These are phyloP conservation scores for Picathartes gymnocephalus DNA, from an alignment of 2,113 vertebrate species.

Conservation along the genomic window DNA sequence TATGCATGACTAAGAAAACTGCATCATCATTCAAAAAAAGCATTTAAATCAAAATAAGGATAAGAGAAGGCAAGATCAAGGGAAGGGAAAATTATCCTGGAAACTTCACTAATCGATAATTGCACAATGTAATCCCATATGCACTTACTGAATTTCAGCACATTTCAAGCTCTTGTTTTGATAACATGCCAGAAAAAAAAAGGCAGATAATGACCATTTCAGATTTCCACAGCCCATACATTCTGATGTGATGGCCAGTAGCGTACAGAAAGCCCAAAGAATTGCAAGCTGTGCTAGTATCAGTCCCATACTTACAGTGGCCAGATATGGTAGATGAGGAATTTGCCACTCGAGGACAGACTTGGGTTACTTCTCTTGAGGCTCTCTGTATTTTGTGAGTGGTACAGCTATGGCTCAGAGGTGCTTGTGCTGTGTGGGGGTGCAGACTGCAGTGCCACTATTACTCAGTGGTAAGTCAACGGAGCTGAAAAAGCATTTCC, in stretches of 20 bases:
- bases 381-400: background rate
- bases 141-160: background rate
- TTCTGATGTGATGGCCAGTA: background rate
- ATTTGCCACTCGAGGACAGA: background rate
- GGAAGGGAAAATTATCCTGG: conserved; percentile 60
- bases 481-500: conserved; percentile 56
- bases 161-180: background rate
- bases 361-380: background rate
- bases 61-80: conserved; percentile 50
- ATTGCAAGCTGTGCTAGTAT: background rate
- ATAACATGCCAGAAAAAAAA: background rate
- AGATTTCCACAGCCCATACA: background rate
- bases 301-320: background rate
- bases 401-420: background rate
- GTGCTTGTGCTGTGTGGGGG: background rate
- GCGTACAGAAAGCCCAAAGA: background rate
- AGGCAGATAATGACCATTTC: background rate
- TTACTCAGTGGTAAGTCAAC: conserved; percentile 55
- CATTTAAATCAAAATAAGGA: conserved; percentile 64
- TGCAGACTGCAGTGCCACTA: background rate
- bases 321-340: background rate
- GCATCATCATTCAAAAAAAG: conserved; percentile 23
- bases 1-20: conserved; percentile 52
- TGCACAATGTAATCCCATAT: background rate
- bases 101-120: background rate